Evolutionary conservation across 2,888 invertebrate genomes (phyloP).

Genomic region (Ethmia dodecea): DNA sequence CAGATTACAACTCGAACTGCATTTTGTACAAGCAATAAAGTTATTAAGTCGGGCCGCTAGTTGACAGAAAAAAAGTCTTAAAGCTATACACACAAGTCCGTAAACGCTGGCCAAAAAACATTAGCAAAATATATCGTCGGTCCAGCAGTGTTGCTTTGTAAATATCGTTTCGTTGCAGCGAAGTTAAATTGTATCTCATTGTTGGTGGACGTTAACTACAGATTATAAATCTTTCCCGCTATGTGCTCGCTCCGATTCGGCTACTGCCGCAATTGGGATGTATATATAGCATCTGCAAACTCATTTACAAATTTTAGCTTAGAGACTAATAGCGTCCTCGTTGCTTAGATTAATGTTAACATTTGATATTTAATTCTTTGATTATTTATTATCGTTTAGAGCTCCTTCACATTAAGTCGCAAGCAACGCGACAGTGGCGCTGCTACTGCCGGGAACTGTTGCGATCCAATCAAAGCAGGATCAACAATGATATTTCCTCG

Average conservation of each 20-base stretch:
- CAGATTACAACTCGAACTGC: conserved; percentile 40
- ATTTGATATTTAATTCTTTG: no score
- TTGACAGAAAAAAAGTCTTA: conserved; percentile 45
- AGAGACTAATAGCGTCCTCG: conserved; percentile 19
- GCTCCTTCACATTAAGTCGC: no score
- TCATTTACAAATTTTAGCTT: conserved; percentile 35
- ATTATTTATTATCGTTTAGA: no score
- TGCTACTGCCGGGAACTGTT: no score
- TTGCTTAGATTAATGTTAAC: background rate
- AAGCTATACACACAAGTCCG: conserved; percentile 41
- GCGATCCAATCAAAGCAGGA: no score
- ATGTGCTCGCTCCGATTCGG: conserved; percentile 29
- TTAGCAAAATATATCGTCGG: conserved; percentile 46
- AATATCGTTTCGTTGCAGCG: conserved; percentile 50
- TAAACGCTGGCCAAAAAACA: conserved; percentile 58
- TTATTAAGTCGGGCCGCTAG: conserved; percentile 53
- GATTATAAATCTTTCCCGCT: conserved; percentile 60
- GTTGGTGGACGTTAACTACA: conserved; percentile 61
- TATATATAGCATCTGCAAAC: conserved; percentile 31
- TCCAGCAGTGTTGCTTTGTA: conserved; percentile 49
- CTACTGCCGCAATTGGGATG: conserved; percentile 19
- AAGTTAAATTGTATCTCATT: conserved; percentile 69
- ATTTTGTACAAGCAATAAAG: conserved; percentile 54
- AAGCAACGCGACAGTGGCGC: no score
- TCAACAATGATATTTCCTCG: no score